Base-by-base conservation (phyloP, 2,797 vertebrate species). In the Diplodus sargus region DNA sequence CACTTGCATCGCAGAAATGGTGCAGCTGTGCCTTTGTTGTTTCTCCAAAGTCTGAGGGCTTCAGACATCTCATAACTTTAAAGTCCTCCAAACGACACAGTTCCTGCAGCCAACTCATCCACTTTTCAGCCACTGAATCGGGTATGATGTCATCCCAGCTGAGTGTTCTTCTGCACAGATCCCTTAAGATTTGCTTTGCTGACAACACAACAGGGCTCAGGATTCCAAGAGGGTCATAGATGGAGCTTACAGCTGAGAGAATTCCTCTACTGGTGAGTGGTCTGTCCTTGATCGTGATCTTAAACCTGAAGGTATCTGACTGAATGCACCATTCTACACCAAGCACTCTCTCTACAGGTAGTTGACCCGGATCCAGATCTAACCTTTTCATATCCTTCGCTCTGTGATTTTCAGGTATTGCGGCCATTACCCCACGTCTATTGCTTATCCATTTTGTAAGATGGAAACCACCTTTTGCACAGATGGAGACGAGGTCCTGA, bases 191-290 rank as follows among this genome's bases (percentile, higher is more conserved):
- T 58, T 58, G 18, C 28, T 58, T 58, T 1, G 56, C 56, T 3
- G 16, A 18, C 7, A 58, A 34, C 14, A 58, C 28, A 28, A 58
- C 56, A 28, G 56, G 56, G 16, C 28, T 58, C 56, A 30, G 9
- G 16, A 58, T 58, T 34, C 56, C 52, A 34, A 58, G 56, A 30
- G 56, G 28, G 20, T 58, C 56, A 12, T 18, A 34, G 17, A 34
- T 58, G 15, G 54, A 71, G 28, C 39, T 51, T 0, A 70, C 43
- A 2, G 45, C 43, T n/a, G 72, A 81, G 39, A 81, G 59, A 28
- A 75, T 81, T 34, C 51, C 71, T 56, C 70, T 49, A 4, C 64
- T 47, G 39, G n/a, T n/a, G n/a, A n/a, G 64, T 74, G 63, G 57
- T 62, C 51, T 52, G 52, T 75, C 65, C n/a, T 57, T 42, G 0